Percentiles rank a stretch among this genome's conserved stretches.
Evolutionary conservation across 1,140 invertebrate genomes (phyloP).

Genomic region (Anoplolepis gracilipes): DNA sequence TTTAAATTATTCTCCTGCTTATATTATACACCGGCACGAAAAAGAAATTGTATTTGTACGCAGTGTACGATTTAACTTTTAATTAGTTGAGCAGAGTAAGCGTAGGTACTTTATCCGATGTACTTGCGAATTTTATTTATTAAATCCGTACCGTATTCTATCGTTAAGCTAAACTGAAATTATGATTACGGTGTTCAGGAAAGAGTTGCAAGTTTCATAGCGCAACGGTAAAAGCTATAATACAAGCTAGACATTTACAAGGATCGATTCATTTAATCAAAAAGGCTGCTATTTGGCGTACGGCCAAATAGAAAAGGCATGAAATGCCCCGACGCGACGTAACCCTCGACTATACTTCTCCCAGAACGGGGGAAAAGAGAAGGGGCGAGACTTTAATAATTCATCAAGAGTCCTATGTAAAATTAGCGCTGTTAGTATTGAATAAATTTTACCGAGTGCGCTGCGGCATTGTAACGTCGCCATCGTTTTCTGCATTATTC

Average conservation of each 20-base stretch:
- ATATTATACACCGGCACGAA: background rate
- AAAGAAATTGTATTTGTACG: background rate
- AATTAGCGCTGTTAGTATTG: conserved; percentile 61
- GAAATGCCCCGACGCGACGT: conserved; percentile 53
- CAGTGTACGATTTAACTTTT: background rate
- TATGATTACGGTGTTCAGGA: background rate
- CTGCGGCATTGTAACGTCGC: conserved; percentile 50
- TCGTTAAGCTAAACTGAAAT: background rate
- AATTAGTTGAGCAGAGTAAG: background rate
- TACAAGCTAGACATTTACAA: conserved; percentile 24
- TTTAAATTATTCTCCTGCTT: background rate
- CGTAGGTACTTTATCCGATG: background rate
- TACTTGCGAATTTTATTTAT: background rate
- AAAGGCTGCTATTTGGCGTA: conserved; percentile 35
- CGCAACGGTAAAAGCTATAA: background rate
- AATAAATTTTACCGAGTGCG: conserved; percentile 42
- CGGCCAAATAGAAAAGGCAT: conserved; percentile 61
- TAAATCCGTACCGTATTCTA: background rate
- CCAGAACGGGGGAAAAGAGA: too few relatives aligned
- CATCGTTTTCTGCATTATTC: conserved; percentile 54
- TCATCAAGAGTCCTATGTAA: conserved; percentile 58
- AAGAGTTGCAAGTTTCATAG: background rate
- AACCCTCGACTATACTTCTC: background rate
- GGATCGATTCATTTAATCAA: conserved; percentile 49
- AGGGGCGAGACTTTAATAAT: conserved; percentile 51